Base-by-base conservation (phyloP, 2,113 vertebrate species). In the Nannobrachium achirus region DNA sequence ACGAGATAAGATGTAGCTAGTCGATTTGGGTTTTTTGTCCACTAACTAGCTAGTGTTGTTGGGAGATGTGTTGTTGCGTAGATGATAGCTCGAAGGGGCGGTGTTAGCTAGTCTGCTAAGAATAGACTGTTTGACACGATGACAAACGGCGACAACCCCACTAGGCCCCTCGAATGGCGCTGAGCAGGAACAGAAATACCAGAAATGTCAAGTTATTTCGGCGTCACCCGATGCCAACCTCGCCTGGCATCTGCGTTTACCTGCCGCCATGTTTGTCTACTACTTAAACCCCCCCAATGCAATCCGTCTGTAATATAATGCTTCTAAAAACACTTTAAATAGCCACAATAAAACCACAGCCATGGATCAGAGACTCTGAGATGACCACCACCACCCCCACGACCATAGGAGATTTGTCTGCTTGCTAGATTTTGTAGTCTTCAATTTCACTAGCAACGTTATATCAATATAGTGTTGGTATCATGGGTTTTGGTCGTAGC, bases 141-240 rank as follows among this genome's bases (percentile, higher is more conserved):
- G 90, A 90, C 63, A 64, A 84, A 63, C 77, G 62, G 83, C 88
- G 84, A 85, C 84, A 83, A 41, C 57, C 63, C 71, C 69, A n/a
- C n/a, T n/a, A 60, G 83, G 75, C 86, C 79, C 65, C 61, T 61
- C 74, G 83, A 86, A 82, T 81, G 89, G 87, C 87, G 81, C 69
- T 87, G 25, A 33, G 57, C 40, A 44, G 15, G 18, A 66, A 73
- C 25, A 33, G n/a, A 72, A 86, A 92, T 92, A 78, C 79, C 89
- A 84, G 93, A 93, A 89, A 93, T 93, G 93, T 90, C 86, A 76
- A 79, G 90, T 92, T 92, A 93, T 92, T 89, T 92, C 88, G 76
- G 92, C 94, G 90, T 93, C 94, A 92, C 93, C 86, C 86, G 90
- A 89, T 95, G 94, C 94, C 93, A 93, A 89, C 72, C 86, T 92